A percentile compares a stretch with the other conserved stretches of the same genome.
Evolutionary conservation across 23 tunicate genomes (phyloP).

Genomic region (Aplidium turbinatum): DNA sequence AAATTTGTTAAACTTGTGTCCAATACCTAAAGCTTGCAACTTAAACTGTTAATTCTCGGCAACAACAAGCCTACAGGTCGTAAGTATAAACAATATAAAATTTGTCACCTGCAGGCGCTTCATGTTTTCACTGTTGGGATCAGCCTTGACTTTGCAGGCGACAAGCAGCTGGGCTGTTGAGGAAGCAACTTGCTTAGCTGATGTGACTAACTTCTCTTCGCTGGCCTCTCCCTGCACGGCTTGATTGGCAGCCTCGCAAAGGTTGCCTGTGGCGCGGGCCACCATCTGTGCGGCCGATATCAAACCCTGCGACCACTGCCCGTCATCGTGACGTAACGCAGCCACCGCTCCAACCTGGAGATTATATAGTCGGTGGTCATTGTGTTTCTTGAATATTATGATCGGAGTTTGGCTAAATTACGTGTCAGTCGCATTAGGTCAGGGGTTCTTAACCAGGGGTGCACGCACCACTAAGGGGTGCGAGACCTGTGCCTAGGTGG

Average conservation of each 20-base stretch:
- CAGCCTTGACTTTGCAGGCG: conserved; percentile 95
- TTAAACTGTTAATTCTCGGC: too few relatives aligned
- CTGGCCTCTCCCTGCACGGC: conserved; percentile 96
- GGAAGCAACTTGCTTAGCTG: conserved; percentile 89
- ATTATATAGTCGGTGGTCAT: too few relatives aligned
- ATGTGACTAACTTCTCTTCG: conserved; percentile 81
- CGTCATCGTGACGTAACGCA: conserved; percentile 73
- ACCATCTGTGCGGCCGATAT: conserved; percentile 97
- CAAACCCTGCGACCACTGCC: conserved; percentile 93
- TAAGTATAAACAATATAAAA: background rate
- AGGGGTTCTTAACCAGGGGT: too few relatives aligned
- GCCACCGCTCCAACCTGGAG: conserved; percentile 65
- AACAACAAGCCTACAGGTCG: too few relatives aligned
- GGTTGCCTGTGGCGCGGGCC: conserved; percentile 86
- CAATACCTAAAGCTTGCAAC: too few relatives aligned
- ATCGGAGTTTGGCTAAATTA: too few relatives aligned
- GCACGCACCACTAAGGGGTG: too few relatives aligned
- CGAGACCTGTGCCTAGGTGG: too few relatives aligned
- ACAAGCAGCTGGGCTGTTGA: conserved; percentile 90
- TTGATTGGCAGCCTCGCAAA: conserved; percentile 95
- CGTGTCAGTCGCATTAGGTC: too few relatives aligned
- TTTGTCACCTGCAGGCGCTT: conserved; percentile 74
- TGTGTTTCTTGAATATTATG: too few relatives aligned
- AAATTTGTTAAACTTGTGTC: too few relatives aligned
- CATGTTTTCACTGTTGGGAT: conserved; percentile 96